Conservation (phyloP, 2,797 vertebrate species). For the Mastacembelus armatus region DNA sequence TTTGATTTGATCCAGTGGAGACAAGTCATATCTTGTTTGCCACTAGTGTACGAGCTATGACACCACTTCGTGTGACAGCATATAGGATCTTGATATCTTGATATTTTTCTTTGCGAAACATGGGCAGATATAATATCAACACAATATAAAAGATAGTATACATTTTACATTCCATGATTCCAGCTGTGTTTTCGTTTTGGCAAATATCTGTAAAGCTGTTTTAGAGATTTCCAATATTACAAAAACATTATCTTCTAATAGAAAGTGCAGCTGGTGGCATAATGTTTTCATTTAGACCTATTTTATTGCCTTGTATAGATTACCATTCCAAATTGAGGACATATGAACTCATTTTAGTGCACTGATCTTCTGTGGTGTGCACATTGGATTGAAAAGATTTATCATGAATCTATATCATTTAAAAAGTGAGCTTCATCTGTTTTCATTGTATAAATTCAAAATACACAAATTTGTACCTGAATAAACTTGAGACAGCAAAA, state of each 20-base stretch:
- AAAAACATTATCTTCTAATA: conserved; percentile 18
- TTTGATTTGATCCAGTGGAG: conserved; percentile 35
- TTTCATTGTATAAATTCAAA: conserved; percentile 1
- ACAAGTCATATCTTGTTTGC: too few relatives aligned
- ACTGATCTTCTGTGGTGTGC: conserved; percentile 5
- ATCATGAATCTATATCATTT: too few relatives aligned
- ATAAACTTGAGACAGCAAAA: conserved; percentile 1
- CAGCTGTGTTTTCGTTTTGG: neutral
- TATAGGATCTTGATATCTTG: conserved; percentile 1
- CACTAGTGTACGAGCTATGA: conserved; percentile 32
- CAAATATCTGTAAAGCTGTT: conserved; percentile 4
- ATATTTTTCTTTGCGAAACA: conserved; percentile 30
- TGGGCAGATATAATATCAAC: conserved; percentile 2
- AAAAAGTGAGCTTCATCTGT: neutral
- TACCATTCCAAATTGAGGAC: neutral
- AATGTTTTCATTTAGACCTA: conserved; percentile 14
- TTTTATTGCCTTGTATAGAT: conserved; percentile 19
- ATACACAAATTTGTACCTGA: neutral
- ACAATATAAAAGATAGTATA: conserved; percentile 6
- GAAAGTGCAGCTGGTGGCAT: neutral
- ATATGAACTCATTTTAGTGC: conserved; percentile 17
- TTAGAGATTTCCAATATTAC: conserved; percentile 8
- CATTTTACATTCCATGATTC: neutral
- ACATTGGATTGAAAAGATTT: neutral
- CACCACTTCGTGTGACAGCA: conserved; percentile 7